phyloP scores from a whole-genome alignment of 2,888 invertebrate species.

The Hydraecia micacea region DNA sequence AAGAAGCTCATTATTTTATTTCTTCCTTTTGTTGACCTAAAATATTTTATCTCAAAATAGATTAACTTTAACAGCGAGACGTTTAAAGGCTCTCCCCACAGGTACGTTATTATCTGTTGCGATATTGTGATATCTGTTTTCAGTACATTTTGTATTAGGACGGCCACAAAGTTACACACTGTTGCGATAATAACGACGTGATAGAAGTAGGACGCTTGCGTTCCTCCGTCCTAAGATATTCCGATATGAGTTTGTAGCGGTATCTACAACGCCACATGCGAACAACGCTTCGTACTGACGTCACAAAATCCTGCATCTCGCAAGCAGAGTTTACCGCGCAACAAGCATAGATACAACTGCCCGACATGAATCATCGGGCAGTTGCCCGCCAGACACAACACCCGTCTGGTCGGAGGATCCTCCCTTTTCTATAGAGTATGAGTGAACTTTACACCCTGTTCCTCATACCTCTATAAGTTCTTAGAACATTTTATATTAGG shows the following conservation, averaged over 20 bases:
- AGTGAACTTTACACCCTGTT: no score
- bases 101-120: background rate
- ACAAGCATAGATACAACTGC: no score
- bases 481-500: background rate
- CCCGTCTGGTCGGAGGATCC: no score
- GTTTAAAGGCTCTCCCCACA: background rate
- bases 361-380: no score
- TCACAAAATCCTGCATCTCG: no score
- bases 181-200: background rate
- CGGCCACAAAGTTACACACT: background rate
- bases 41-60: background rate
- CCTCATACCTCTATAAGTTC: no score
- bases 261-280: no score
- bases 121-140: background rate
- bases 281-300: no score
- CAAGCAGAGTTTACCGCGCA: no score
- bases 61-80: background rate
- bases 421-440: no score
- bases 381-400: no score
- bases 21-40: background rate
- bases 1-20: background rate
- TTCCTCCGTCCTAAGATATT: background rate
- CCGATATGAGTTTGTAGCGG: no score
- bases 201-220: background rate
- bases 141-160: background rate